Conservation (phyloP, 2,797 vertebrate genomes). For the Podarcis siculus region DNA sequence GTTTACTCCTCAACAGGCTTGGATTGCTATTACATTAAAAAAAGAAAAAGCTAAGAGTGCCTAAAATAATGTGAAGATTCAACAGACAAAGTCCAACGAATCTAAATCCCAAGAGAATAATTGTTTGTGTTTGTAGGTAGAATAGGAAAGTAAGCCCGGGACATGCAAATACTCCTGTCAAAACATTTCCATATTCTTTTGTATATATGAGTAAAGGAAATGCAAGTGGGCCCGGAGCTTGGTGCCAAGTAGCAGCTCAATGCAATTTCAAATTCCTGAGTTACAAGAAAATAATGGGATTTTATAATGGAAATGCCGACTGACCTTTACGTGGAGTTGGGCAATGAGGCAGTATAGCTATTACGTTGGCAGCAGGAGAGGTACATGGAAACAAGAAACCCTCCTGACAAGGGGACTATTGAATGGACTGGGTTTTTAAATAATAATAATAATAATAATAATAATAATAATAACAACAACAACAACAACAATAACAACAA, state of each 20-base stretch:
- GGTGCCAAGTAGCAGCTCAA: conserved; percentile 36
- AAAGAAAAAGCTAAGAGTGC: conserved; percentile 27
- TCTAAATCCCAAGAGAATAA: conserved; percentile 46
- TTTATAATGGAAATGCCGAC: conserved; percentile 53
- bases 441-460: no score
- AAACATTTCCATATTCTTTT: conserved; percentile 37
- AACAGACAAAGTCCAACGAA: conserved; percentile 54
- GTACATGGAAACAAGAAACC: conserved; percentile 44
- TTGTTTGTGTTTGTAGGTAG: conserved; percentile 36
- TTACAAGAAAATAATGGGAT: conserved; percentile 49
- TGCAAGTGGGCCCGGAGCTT: conserved; percentile 9
- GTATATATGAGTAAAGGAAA: conserved; percentile 37
- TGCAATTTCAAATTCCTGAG: conserved; percentile 48
- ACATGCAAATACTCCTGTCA: conserved; percentile 19
- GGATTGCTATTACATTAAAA: conserved; percentile 46
- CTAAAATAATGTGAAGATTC: conserved; percentile 55
- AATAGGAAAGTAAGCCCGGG: conserved; percentile 42
- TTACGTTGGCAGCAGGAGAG: conserved; percentile 26
- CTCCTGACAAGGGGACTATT: conserved; percentile 46
- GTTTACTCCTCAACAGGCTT: conserved; percentile 55
- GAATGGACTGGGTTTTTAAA: conserved; percentile 40
- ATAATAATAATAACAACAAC: no score
- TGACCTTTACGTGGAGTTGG: conserved; percentile 63
- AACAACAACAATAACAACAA: no score
- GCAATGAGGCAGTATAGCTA: conserved; percentile 21